Evolutionary conservation across 1,140 invertebrate species (phyloP).

Genomic region (Drosophila aff.): DNA sequence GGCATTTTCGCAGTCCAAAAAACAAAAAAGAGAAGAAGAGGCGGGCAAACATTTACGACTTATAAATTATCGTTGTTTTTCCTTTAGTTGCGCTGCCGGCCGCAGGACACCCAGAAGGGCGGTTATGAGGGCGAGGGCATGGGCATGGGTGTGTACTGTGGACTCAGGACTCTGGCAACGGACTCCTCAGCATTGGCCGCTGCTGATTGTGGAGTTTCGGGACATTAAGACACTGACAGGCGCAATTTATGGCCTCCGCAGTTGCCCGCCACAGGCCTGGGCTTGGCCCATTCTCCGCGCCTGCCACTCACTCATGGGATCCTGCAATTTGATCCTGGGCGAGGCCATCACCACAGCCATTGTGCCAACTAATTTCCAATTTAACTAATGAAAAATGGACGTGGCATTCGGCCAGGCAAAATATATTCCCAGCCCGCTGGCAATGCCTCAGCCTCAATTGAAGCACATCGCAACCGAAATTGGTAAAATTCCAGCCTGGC

Average conservation of each 20-base stretch:
- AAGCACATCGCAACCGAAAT: constrained; percentile 37
- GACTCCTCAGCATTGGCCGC: constrained; percentile 33
- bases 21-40: constrained; percentile 22
- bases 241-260: constrained; percentile 77
- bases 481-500: constrained; percentile 23
- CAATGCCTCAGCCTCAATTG: constrained; percentile 50
- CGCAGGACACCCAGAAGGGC: constrained; percentile 74
- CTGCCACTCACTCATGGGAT: constrained; percentile 46
- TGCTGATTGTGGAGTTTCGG: constrained; percentile 80
- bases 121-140: background rate
- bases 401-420: background rate
- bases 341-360: constrained; percentile 25
- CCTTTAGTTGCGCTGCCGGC: constrained; percentile 60
- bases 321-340: constrained; percentile 28
- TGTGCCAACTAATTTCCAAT: constrained; percentile 47
- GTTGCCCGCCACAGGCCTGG: constrained; percentile 59
- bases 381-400: constrained; percentile 51
- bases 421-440: constrained; percentile 11
- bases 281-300: constrained; percentile 66
- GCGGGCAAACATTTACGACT: constrained; percentile 70
- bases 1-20: constrained; percentile 65
- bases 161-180: constrained; percentile 1
- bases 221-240: constrained; percentile 83
- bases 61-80: constrained; percentile 83
- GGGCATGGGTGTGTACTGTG: constrained; percentile 31